Conservation (phyloP, 2,888 invertebrate species). For the Silvanus unidentatus region DNA sequence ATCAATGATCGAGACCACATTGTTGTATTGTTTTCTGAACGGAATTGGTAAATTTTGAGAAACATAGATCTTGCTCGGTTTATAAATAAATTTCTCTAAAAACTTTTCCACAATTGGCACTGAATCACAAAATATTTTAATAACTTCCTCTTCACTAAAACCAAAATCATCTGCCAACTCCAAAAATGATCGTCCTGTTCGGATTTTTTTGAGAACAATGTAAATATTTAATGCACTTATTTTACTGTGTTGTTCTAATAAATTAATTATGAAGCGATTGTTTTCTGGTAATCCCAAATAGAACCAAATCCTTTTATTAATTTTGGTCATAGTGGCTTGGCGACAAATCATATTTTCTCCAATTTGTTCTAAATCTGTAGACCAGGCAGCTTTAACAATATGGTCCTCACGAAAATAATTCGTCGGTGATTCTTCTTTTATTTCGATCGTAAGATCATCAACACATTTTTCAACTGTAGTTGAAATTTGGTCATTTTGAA, state of each 20-base stretch:
- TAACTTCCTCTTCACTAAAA: conserved; percentile 7
- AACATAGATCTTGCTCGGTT: not conserved
- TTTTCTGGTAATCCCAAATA: conserved; percentile 12
- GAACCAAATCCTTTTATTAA: conserved; percentile 6
- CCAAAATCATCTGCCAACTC: conserved; percentile 14
- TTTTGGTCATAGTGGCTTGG: no score
- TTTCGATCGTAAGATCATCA: no score
- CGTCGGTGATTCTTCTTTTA: no score
- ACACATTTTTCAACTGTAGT: no score
- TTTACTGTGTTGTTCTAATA: conserved; percentile 13
- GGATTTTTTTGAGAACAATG: conserved; percentile 6
- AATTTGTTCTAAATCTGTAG: no score
- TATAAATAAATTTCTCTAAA: not conserved
- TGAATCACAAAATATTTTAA: conserved; percentile 12
- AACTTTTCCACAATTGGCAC: conserved; percentile 10
- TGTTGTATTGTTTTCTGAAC: conserved; percentile 10
- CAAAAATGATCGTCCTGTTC: conserved; percentile 10
- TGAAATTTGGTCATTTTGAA: no score
- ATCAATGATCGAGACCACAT: conserved; percentile 20
- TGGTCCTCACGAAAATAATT: no score
- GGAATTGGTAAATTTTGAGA: conserved; percentile 7
- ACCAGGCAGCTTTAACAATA: no score
- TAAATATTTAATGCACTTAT: not conserved
- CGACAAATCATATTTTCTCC: no score
- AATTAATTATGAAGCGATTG: conserved; percentile 11